Evolutionary conservation across 1,140 invertebrate genomes (phyloP).

Genomic region (Ceratosolen fusciceps): DNA sequence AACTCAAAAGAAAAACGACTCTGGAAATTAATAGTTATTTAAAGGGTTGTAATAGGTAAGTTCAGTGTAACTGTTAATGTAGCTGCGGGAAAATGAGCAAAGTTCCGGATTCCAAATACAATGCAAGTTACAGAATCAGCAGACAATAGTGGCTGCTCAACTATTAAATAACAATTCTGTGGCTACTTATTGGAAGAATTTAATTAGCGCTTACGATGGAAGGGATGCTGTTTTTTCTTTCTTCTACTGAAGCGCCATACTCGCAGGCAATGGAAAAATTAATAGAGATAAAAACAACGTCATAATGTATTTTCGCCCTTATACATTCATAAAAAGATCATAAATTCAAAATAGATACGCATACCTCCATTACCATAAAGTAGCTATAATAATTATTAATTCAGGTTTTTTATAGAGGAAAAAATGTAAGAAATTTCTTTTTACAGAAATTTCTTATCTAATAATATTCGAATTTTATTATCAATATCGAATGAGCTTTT

Average conservation of each 20-base stretch:
- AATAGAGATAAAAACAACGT: no score
- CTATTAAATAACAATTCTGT: slow-evolving; percentile 32
- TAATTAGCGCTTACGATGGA: not conserved
- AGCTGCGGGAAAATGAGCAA: slow-evolving; percentile 4
- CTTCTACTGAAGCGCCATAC: not conserved
- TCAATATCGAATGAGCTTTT: no score
- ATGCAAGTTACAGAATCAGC: slow-evolving; percentile 1
- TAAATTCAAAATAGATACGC: no score
- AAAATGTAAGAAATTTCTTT: no score
- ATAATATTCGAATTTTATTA: no score
- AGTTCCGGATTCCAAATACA: slow-evolving; percentile 14
- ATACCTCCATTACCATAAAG: no score
- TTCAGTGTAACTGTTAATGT: not conserved
- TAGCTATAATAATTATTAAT: no score
- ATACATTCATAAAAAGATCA: no score
- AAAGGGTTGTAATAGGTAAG: not conserved
- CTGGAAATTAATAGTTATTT: not conserved
- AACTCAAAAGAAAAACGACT: not conserved
- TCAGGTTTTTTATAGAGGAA: no score
- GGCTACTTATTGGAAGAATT: slow-evolving; percentile 20
- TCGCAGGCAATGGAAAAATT: not conserved
- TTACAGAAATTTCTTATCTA: no score
- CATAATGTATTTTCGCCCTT: no score
- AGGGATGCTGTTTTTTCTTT: not conserved
- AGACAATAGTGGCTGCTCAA: not conserved